These are phyloP conservation scores for Calvadosia cruxmelitensis DNA, from an alignment of 30 jellyfish, hydroid and myxozoan genomes.

Conservation along the genomic window DNA sequence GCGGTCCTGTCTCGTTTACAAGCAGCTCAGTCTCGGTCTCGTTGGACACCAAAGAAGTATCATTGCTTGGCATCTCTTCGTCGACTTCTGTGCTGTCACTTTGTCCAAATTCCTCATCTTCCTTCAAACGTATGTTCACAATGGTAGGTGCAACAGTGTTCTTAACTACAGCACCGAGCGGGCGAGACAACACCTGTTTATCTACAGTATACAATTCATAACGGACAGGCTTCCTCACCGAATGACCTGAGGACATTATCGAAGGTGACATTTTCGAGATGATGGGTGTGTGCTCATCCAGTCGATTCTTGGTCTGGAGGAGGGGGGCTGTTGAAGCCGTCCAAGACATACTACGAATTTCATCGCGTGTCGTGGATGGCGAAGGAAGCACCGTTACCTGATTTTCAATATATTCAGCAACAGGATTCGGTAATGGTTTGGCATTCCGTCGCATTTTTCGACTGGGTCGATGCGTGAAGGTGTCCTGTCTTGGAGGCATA, in stretches of 20 bases:
- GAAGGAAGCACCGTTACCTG: background rate
- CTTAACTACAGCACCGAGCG: background rate
- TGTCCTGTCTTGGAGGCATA: background rate
- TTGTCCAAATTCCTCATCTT: constrained; percentile 21
- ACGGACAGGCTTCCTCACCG: background rate
- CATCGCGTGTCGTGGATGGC: too few species aligned
- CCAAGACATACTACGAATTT: background rate
- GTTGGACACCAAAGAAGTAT: constrained; percentile 58
- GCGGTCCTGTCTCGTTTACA: constrained; percentile 76
- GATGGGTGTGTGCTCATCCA: background rate
- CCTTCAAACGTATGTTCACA: too few species aligned
- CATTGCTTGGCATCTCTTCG: constrained; percentile 70
- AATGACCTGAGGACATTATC: background rate
- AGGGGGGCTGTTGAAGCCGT: background rate
- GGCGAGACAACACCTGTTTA: background rate
- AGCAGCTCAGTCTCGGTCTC: constrained; percentile 73
- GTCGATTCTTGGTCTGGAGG: background rate
- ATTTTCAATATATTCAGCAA: background rate
- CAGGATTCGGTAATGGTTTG: background rate
- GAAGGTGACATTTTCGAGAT: background rate
- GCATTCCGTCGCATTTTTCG: background rate
- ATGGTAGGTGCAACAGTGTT: background rate
- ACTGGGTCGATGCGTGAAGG: background rate
- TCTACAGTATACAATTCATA: too few species aligned
- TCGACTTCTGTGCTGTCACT: constrained; percentile 36